Percentiles rank a stretch among this genome's conserved stretches.
Conservation (phyloP, 2,888 invertebrate species). For the Smittia sp. region DNA sequence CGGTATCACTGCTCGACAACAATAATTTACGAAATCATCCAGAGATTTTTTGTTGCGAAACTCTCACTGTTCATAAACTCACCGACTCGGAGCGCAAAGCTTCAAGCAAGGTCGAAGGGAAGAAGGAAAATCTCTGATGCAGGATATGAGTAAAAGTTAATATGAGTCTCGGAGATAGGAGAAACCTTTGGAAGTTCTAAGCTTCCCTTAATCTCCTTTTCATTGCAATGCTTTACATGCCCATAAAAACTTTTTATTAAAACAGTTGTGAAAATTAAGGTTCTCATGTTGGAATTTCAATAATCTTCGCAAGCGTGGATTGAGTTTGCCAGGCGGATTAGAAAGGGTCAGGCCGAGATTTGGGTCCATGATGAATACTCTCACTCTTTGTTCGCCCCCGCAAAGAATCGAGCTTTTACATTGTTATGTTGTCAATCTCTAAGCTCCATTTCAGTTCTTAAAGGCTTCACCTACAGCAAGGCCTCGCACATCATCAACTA, state of each 20-base stretch:
- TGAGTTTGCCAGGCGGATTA: slow-evolving; percentile 23
- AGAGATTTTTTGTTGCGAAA: not conserved
- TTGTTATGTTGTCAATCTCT: not conserved
- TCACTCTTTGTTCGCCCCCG: not conserved
- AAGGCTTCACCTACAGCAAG: not conserved
- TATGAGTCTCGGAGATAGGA: not conserved
- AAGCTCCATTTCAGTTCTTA: not conserved
- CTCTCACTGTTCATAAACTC: not conserved
- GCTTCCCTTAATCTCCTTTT: slow-evolving; percentile 37
- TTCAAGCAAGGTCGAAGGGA: not conserved
- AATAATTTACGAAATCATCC: not conserved
- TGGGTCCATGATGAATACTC: slow-evolving; percentile 19
- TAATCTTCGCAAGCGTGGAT: slow-evolving; percentile 24
- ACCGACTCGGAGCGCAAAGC: not conserved
- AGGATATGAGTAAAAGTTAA: slow-evolving; percentile 12
- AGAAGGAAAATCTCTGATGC: not conserved
- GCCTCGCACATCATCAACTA: not conserved
- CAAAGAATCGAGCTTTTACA: not conserved
- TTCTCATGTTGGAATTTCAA: slow-evolving; percentile 27
- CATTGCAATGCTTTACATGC: slow-evolving; percentile 39
- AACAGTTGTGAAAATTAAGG: slow-evolving; percentile 40
- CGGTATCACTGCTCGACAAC: not conserved
- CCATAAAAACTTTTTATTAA: slow-evolving; percentile 37
- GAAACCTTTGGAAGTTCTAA: slow-evolving; percentile 12
- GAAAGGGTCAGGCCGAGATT: slow-evolving; percentile 9